These are phyloP conservation scores for Ganaspis sp. DNA, from an alignment of 1,140 invertebrate species.

Conservation along the genomic window DNA sequence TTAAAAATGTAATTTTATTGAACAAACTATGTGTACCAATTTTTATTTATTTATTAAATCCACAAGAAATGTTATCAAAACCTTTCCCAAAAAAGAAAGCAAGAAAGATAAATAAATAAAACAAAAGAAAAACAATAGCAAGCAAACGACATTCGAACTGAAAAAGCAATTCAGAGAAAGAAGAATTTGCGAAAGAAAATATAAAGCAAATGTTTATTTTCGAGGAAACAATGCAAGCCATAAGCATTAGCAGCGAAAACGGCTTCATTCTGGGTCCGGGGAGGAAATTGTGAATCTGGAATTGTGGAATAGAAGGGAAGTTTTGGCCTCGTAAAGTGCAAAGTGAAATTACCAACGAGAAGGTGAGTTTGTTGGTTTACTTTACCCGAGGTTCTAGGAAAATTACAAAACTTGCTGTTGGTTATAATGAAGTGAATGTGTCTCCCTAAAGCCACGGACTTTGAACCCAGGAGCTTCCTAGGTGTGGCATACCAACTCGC, in stretches of 20 bases:
- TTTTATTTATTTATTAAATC: too few species aligned
- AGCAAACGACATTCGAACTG: not conserved
- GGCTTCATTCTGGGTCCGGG: not conserved
- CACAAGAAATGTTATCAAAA: too few species aligned
- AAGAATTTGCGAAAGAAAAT: too few species aligned
- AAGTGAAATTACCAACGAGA: slow-evolving; percentile 15
- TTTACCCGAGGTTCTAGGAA: slow-evolving; percentile 31
- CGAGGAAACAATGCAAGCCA: not conserved
- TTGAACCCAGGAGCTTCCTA: slow-evolving; percentile 36
- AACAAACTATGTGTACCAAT: too few species aligned
- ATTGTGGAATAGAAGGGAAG: not conserved
- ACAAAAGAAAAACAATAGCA: too few species aligned
- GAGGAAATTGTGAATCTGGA: not conserved
- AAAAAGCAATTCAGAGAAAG: not conserved
- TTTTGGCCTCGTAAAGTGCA: slow-evolving; percentile 21
- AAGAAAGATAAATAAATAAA: too few species aligned
- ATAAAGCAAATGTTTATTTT: not conserved
- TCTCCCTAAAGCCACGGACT: slow-evolving; percentile 17
- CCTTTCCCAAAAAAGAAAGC: too few species aligned
- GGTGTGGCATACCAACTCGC: slow-evolving; percentile 49
- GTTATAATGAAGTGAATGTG: slow-evolving; percentile 43
- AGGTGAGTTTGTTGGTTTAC: slow-evolving; percentile 11
- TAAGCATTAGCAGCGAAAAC: not conserved
- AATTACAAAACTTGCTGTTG: slow-evolving; percentile 49
- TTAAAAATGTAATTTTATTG: too few species aligned